phyloP scores from a whole-genome alignment of 2,113 vertebrate species.

The Calcarius ornatus region DNA sequence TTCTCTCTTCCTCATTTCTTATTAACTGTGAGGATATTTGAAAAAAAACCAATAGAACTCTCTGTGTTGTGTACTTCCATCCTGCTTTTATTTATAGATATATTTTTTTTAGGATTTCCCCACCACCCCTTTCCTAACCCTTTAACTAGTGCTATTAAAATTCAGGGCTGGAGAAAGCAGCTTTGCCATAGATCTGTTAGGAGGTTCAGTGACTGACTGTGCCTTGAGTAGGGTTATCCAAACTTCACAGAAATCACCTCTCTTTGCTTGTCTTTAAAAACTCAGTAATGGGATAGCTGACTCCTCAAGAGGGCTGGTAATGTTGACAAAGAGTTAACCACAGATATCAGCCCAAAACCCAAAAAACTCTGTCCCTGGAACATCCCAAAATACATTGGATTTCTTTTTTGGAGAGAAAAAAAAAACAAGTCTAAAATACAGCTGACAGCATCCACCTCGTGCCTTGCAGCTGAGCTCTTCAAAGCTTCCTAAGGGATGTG shows the following conservation, averaged over 20 bases:
- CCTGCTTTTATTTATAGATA: neutral
- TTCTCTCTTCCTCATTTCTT: neutral
- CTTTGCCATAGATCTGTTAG: neutral
- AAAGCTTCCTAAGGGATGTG: neutral
- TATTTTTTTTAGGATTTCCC: neutral
- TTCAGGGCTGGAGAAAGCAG: neutral
- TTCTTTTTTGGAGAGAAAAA: neutral
- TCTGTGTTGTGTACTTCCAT: neutral
- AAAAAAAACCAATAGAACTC: too few species aligned
- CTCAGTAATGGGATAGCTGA: neutral
- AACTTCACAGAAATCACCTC: neutral
- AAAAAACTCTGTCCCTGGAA: neutral
- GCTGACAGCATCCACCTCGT: neutral
- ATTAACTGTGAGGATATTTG: neutral
- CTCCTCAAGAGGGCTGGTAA: neutral
- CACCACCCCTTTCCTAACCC: neutral
- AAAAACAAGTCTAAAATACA: neutral
- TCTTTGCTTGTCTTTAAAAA: neutral
- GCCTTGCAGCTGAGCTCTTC: conserved; percentile 14
- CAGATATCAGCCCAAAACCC: neutral
- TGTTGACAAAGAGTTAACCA: neutral
- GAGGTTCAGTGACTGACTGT: neutral
- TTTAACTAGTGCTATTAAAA: neutral
- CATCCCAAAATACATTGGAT: neutral
- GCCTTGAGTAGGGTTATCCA: neutral